phyloP scores from a whole-genome alignment of 2,797 vertebrate species.

The Todus mexicanus region DNA sequence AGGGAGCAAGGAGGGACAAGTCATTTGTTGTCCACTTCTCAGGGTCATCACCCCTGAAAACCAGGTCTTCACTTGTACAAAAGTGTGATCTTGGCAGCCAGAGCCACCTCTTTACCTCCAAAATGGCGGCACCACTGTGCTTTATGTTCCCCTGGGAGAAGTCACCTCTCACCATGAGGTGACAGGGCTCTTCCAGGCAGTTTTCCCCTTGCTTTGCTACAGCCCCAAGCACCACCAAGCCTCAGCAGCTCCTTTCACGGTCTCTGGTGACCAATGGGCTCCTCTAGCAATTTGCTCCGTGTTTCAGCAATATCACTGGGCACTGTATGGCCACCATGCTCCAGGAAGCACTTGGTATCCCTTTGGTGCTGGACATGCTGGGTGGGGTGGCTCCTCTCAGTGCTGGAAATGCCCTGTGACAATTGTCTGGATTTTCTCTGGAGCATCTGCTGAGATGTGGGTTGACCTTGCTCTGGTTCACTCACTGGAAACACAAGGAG shows the following conservation, averaged over 20 bases:
- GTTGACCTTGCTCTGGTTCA: background rate
- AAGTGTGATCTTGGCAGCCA: background rate
- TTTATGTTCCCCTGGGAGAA: background rate
- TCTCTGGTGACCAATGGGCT: background rate
- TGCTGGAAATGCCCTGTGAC: background rate
- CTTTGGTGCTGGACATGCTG: background rate
- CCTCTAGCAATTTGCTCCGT: background rate
- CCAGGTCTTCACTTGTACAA: accelerated
- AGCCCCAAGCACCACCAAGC: background rate
- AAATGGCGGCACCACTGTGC: background rate
- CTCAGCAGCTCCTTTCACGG: background rate
- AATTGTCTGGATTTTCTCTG: background rate
- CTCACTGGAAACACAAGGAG: background rate
- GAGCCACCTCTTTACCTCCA: background rate
- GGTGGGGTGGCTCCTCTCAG: background rate
- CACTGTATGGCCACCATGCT: background rate
- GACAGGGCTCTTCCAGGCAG: background rate
- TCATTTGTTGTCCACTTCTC: background rate
- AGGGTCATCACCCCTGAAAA: background rate
- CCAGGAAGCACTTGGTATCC: background rate
- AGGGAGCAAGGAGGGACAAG: background rate
- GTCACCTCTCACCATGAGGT: accelerated
- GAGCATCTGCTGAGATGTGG: background rate
- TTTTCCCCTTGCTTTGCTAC: background rate
- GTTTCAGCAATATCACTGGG: background rate